A percentile compares a stretch with the other conserved stretches of the same genome.
phyloP scores from a whole-genome alignment of 2,797 vertebrate genomes.

The Emydoidea blandingii region DNA sequence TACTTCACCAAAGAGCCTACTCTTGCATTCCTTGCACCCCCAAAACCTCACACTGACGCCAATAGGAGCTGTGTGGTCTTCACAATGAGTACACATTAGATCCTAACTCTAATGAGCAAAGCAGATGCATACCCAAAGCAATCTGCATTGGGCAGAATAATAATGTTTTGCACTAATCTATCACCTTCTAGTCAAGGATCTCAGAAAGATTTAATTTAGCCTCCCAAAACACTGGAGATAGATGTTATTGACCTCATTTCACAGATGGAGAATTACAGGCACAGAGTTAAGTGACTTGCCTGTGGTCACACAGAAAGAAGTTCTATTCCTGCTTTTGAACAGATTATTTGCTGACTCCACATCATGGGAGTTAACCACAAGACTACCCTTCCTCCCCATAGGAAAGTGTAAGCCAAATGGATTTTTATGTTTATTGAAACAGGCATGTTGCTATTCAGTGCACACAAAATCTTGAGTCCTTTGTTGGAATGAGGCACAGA shows the following conservation, averaged over 20 bases:
- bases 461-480: slow-evolving; percentile 23
- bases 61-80: fast-evolving
- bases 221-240: neutral
- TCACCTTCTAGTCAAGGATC: neutral
- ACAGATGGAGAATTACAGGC: neutral
- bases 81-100: neutral
- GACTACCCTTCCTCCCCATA: neutral
- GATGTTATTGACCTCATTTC: neutral
- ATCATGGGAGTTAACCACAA: neutral
- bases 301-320: neutral
- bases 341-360: neutral
- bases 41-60: neutral
- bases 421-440: neutral
- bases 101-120: fast-evolving
- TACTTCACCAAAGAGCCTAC: neutral
- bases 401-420: neutral
- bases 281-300: neutral
- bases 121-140: neutral
- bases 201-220: fast-evolving
- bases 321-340: no score
- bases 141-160: neutral
- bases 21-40: neutral
- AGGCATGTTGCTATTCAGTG: neutral
- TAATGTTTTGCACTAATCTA: neutral
- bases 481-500: slow-evolving; percentile 3